A percentile compares a stretch with the other conserved stretches of the same genome.
Evolutionary conservation across 2,797 vertebrate species (phyloP).

Genomic region (Lates japonicus): DNA sequence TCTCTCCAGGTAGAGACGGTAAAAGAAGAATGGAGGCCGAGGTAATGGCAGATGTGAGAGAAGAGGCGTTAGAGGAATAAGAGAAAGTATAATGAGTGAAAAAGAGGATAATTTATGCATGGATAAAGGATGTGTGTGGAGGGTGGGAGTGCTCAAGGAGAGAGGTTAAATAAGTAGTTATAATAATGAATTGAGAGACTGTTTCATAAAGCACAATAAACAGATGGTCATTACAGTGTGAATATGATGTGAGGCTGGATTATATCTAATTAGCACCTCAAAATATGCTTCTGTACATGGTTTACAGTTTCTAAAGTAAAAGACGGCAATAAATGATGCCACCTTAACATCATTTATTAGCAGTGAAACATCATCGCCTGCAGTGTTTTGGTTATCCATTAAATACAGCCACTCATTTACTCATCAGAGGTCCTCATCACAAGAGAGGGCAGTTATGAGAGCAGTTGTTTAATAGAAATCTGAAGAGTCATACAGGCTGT

Average conservation of each 20-base stretch:
- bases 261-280: neutral
- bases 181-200: conserved; percentile 24
- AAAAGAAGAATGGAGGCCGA: conserved; percentile 5
- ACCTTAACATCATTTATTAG: neutral
- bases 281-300: conserved; percentile 5
- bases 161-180: conserved; percentile 44
- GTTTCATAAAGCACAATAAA: conserved; percentile 26
- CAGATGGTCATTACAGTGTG: conserved; percentile 40
- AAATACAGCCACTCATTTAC: conserved; percentile 21
- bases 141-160: neutral
- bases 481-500: conserved; percentile 19
- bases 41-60: conserved; percentile 20
- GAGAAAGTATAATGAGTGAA: neutral
- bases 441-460: conserved; percentile 30
- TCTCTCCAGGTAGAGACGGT: neutral
- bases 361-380: neutral
- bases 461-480: conserved; percentile 29
- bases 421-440: conserved; percentile 29
- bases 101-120: conserved; percentile 30
- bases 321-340: neutral
- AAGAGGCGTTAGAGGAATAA: conserved; percentile 15
- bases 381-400: conserved; percentile 12
- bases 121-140: conserved; percentile 17
- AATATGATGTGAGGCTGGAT: conserved; percentile 5
- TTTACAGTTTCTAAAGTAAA: conserved; percentile 15